Evolutionary conservation across 30 jellyfish, hydroid and myxozoan genomes (phyloP), one percentile per base, ranked within the genome.

Genomic region (Calvadosia cruxmelitensis): DNA sequence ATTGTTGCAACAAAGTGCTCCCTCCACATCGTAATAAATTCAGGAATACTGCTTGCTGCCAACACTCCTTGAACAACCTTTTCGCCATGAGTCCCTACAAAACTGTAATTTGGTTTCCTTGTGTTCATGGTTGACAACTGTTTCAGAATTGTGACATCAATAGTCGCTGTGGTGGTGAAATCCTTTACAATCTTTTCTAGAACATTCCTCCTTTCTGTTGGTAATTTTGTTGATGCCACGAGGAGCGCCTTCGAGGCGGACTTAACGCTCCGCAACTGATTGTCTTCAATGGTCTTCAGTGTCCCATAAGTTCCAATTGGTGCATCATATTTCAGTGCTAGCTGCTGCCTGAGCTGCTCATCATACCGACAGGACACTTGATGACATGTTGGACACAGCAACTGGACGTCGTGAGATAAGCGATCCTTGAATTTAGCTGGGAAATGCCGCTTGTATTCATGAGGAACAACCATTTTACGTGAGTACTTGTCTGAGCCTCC

Each of bases 181-280:
- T 76, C 81, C 29, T 10, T 69, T 3, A 87, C 53, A 27, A 57
- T 63, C 12, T 30, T 34, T 31, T 68, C 78, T 64, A 87, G 52
- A 12, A 49, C 79, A 20, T 28, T 28, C 33, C 72, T 74, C 51
- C 96, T 71, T n/a, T 27, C 34, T 34, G 29, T 74, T 26, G 96
- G 96, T 36, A 87, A 79, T 35, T 72, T 68, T 13, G 70, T 77
- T 20, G 71, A 71, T 12, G 78, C 65, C 70, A 50, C 63, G 23
- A 70, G 15, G 12, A 87, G 84, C 26, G 96, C 96, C 77, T 87
- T 87, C 28, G 94, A 94, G 31, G 96, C 96, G n/a, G 96, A 80
- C 27, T 93, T 64, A 2, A 80, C 94, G 23, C 67, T 33, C 52
- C 48, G 30, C 52, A 87, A 67, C 66, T 57, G 50, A 24, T 80